Base-by-base conservation (phyloP, 2,113 vertebrate species). In the Oncorhynchus gorbuscha region DNA sequence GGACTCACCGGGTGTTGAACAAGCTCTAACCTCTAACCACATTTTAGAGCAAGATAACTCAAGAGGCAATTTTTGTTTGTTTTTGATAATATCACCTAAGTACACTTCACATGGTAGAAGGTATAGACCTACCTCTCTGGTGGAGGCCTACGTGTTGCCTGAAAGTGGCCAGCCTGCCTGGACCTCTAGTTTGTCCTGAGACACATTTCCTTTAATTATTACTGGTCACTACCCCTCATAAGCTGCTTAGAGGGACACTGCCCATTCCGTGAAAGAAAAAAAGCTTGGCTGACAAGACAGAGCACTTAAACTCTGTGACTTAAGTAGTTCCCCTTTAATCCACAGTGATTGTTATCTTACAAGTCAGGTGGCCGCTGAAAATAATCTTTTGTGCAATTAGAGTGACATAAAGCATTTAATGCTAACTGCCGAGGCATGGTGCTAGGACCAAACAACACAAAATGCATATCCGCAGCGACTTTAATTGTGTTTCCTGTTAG, bases 131-230 rank as follows among this genome's bases (percentile, higher is more conserved):
- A 55, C 18, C 83, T 87, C 85, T 87, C 89, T 87, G 83, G 87
- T 83, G 84, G 78, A 80, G 81, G 86, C 81, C 85, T 85, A 80
- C 71, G 45, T 81, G 71, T 77, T 79, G 79, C 16, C 16, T 55
- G 51, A 55, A 55, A 16, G 51, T 55, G 14, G 88, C 87, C 76
- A 64, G 76, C 79, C 79, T 87, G 79, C 82, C 76, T 76, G 81
- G 71, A 84, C 84, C 81, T 73, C 81, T 84, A 78, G 87, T 90
- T 91, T 87, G 80, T 83, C 82, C 87, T 84, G 86, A 85, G 87
- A 89, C 73, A 71, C 86, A 84, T 92, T 87, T 89, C 78, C 70
- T 83, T 88, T 81, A 90, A 81, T 89, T 89, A 91, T 88, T 87
- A 86, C 82, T 77, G 80, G 73, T 84, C 75, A 81, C 73, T 82